Evolutionary conservation across 2,113 vertebrate genomes (phyloP).

Genomic region (Trematocara marginatum): DNA sequence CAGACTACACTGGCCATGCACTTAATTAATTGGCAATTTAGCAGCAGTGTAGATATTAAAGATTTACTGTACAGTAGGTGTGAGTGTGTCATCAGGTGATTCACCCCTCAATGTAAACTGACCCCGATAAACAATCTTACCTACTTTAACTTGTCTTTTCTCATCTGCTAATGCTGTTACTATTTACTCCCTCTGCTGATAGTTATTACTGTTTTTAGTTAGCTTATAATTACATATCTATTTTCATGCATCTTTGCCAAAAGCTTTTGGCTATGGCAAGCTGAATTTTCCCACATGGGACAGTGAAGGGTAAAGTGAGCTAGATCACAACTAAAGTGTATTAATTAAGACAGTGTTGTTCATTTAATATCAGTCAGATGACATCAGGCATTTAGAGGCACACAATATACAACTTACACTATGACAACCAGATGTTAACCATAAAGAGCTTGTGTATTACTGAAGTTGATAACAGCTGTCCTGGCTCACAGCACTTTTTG

Average conservation of each 20-base stretch:
- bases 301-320: background rate
- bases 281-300: background rate
- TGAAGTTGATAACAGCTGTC: background rate
- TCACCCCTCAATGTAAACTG: background rate
- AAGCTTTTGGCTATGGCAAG: background rate
- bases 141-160: background rate
- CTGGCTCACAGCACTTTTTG: background rate
- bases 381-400: background rate
- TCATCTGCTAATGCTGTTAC: background rate
- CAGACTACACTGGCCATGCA: background rate
- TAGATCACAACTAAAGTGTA: background rate
- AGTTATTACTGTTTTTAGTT: background rate
- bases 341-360: background rate
- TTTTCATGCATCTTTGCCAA: background rate
- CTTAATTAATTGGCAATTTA: conserved; percentile 15
- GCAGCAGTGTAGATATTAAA: background rate
- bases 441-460: background rate
- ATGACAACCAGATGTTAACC: background rate
- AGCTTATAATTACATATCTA: background rate
- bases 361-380: background rate
- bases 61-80: background rate
- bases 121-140: background rate
- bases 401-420: background rate
- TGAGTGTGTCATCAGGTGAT: background rate
- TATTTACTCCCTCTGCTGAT: background rate